Evolutionary conservation across 1,140 invertebrate genomes (phyloP).

Genomic region (Rhynchophorus ferrugineus): DNA sequence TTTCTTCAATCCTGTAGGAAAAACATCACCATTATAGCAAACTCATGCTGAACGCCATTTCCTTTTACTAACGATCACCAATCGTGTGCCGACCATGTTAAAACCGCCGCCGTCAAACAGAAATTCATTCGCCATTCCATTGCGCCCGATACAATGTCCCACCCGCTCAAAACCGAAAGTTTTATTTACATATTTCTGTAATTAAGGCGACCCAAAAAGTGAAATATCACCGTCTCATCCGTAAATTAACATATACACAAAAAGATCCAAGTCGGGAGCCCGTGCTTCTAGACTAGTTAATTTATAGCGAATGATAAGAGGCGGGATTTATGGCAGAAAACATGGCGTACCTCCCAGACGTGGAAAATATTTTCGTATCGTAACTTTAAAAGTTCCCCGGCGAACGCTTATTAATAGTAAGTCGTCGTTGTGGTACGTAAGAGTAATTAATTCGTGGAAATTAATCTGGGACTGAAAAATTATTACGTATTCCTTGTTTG

Average conservation of each 20-base stretch:
- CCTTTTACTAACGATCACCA: no score
- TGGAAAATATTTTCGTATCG: not conserved
- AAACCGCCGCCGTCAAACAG: no score
- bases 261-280: conserved; percentile 7
- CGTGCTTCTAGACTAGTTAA: conserved; percentile 7
- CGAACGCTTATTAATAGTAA: not conserved
- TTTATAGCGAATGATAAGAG: conserved; percentile 17
- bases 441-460: no score
- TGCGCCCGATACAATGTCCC: no score
- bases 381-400: not conserved
- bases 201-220: conserved; percentile 21
- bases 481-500: no score
- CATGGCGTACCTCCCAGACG: not conserved
- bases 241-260: conserved; percentile 20
- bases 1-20: no score
- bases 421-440: no score
- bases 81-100: no score
- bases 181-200: conserved; percentile 22
- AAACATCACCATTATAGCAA: no score
- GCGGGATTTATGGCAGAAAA: not conserved
- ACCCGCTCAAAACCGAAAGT: conserved; percentile 16
- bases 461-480: no score
- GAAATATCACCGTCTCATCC: conserved; percentile 15
- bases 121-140: no score
- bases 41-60: no score